Evolutionary conservation across 1,140 invertebrate species (phyloP), one percentile per base, ranked within the genome.

Genomic region (Cherax quadricarinatus): DNA sequence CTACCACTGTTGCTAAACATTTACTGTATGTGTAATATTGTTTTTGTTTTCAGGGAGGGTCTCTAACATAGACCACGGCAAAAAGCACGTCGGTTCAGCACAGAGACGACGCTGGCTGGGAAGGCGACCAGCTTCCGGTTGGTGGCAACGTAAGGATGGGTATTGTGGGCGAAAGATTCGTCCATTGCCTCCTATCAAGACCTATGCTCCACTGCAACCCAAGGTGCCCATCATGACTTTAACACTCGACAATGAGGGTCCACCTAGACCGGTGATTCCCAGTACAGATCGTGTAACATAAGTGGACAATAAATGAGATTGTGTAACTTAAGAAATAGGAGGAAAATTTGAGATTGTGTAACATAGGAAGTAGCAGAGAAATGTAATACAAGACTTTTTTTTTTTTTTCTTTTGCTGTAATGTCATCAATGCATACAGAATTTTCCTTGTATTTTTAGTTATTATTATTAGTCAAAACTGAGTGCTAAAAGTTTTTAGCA

Each of bases 121-220:
- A 7, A 97, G 98, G 94, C 96, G 99, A 53, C 99, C 98, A 3
- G 96, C 97, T 30, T 98, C 98, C 60, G 99, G 99, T n/a, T 95
- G 98, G 41, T 99, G 97, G 97, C 97, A 99, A 88, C 96, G 98
- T 14, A 99, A 99, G 95, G 96, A 96, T 92, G 99, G 99, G 14
- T 96, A 97, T 92, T 96, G 97, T 95, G 99, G 99, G 14, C 96
- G 98, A 18, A 99, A 99, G 96, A 97, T 99, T 73, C 96, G 95
- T 92, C 96, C 95, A 86, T 95, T 96, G 21, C 96, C 96, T 30
- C 96, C 97, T 0, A 94, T 96, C 66, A 95, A 95, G 84, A 94
- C 93, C 60, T 88, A 93, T 24, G 21, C 18, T 49, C 18, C 53
- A 7, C 16, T 10, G 16, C 80, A 66, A 51, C 16, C 18, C 18